These are phyloP conservation scores for Lithophane semibrunnea DNA, from an alignment of 2,888 invertebrate species.

Conservation along the genomic window DNA sequence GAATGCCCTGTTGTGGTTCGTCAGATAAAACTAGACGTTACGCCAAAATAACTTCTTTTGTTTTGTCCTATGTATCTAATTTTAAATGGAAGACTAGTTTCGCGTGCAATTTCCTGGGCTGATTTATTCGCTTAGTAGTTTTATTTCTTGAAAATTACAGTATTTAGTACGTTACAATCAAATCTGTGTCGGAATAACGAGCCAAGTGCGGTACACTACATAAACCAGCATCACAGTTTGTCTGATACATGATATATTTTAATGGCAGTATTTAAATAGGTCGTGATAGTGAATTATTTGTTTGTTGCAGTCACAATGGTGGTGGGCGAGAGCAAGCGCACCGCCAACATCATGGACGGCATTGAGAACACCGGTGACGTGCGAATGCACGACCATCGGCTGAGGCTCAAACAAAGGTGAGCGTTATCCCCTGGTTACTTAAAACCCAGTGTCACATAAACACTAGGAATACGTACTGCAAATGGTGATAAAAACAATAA, in stretches of 20 bases:
- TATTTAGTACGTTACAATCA: slow-evolving; percentile 14
- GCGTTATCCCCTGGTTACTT: slow-evolving; percentile 11
- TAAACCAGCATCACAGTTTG: slow-evolving; percentile 35
- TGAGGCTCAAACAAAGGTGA: slow-evolving; percentile 96
- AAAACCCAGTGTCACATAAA: slow-evolving; percentile 16
- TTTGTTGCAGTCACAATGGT: slow-evolving; percentile 93
- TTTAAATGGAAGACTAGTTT: slow-evolving; percentile 32
- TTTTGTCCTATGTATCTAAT: slow-evolving; percentile 12
- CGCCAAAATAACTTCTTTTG: slow-evolving; percentile 37
- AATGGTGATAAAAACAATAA: background rate
- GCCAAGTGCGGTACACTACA: slow-evolving; percentile 43
- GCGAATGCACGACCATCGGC: slow-evolving; percentile 96
- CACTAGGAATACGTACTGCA: background rate
- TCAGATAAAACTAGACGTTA: slow-evolving; percentile 49
- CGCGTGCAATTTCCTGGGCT: slow-evolving; percentile 15
- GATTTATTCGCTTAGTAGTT: slow-evolving; percentile 15
- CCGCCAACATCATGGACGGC: slow-evolving; percentile 97
- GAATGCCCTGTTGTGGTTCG: slow-evolving; percentile 62
- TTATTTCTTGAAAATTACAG: slow-evolving; percentile 28
- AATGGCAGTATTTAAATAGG: slow-evolving; percentile 42
- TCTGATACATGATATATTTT: slow-evolving; percentile 48
- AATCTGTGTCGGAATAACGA: slow-evolving; percentile 34
- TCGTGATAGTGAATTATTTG: slow-evolving; percentile 62
- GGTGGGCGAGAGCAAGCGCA: slow-evolving; percentile 93
- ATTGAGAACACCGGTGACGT: slow-evolving; percentile 97